A percentile compares a stretch with the other conserved stretches of the same genome.
These are phyloP conservation scores for Eupithecia subumbrata DNA, from an alignment of 2,888 invertebrate genomes.

Conservation along the genomic window DNA sequence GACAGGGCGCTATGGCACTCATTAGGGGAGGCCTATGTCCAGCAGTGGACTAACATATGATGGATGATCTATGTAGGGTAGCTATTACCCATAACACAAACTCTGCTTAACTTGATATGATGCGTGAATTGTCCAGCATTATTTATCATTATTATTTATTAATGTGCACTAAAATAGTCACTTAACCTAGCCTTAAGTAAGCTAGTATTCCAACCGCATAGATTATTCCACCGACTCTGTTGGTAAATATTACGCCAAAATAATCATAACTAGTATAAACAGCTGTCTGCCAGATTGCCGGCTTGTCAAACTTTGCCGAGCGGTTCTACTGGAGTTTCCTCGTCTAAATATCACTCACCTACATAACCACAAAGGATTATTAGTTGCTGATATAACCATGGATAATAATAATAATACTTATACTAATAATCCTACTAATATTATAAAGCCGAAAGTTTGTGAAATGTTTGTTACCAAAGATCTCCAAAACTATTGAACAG, in stretches of 20 bases:
- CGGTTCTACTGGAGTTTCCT: constrained; percentile 54
- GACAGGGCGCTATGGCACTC: no score
- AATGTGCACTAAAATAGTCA: not conserved
- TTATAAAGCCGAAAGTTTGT: no score
- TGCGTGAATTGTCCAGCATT: no score
- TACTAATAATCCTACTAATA: no score
- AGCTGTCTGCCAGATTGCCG: constrained; percentile 53
- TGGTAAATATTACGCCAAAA: constrained; percentile 48
- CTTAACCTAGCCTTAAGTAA: not conserved
- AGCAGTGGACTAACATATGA: no score
- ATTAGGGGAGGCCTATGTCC: no score
- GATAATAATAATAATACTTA: not conserved
- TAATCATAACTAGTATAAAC: constrained; percentile 62
- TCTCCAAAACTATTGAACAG: no score
- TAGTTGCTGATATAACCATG: not conserved
- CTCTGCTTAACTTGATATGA: no score
- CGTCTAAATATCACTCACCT: constrained; percentile 38
- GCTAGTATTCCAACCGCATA: not conserved
- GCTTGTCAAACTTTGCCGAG: constrained; percentile 67
- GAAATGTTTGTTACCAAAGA: no score
- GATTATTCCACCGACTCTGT: constrained; percentile 4
- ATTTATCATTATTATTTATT: no score
- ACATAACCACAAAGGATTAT: not conserved
- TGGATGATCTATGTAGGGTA: no score
- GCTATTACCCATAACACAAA: no score